Percentiles rank a stretch among this genome's conserved stretches.
Evolutionary conservation across 35 echinoderm and acorn worm genomes (phyloP).

Genomic region (Apostichopus parvimensis): DNA sequence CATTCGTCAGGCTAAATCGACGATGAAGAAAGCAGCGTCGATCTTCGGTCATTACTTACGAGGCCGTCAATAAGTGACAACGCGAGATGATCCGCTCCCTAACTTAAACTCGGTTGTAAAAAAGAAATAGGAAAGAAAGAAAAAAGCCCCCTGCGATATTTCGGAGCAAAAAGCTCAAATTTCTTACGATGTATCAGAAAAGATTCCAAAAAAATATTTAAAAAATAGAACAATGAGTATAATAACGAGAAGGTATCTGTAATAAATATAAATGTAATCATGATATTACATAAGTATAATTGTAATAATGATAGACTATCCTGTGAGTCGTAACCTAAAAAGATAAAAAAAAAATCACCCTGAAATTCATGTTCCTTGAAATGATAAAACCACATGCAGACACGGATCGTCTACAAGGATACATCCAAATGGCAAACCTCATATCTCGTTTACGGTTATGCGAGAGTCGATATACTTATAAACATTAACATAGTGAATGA

Average conservation of each 20-base stretch:
- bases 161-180: background rate
- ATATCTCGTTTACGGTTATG: too few species aligned
- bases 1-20: constrained; percentile 17
- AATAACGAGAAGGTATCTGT: background rate
- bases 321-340: too few species aligned
- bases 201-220: background rate
- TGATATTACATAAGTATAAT: too few species aligned
- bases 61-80: constrained; percentile 9
- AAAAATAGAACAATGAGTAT: background rate
- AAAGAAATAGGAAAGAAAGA: background rate
- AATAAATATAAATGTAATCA: background rate
- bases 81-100: background rate
- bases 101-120: constrained; percentile 9
- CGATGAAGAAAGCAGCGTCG: constrained; percentile 5
- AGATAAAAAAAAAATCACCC: too few species aligned
- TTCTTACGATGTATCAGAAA: background rate
- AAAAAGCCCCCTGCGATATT: background rate
- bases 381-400: too few species aligned
- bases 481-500: too few species aligned
- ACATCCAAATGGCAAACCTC: too few species aligned
- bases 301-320: too few species aligned
- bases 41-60: constrained; percentile 17
- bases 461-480: too few species aligned
- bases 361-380: too few species aligned
- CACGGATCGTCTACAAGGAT: too few species aligned